These are phyloP conservation scores for Zaprionus kolodkinae DNA, from an alignment of 1,140 invertebrate genomes.

Conservation along the genomic window DNA sequence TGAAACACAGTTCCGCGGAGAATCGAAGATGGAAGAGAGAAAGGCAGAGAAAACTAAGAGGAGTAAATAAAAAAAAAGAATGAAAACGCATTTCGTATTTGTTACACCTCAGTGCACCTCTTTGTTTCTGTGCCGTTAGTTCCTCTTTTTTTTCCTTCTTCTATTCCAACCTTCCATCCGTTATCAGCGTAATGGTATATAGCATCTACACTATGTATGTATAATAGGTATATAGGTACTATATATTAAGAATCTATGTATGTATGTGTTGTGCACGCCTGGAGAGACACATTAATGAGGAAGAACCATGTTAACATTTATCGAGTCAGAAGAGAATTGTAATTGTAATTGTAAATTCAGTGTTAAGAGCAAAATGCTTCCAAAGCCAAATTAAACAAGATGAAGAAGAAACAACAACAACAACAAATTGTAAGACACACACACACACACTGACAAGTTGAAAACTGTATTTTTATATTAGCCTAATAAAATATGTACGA, in stretches of 20 bases:
- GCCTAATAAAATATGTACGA: slow-evolving; percentile 60
- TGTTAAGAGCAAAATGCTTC: slow-evolving; percentile 58
- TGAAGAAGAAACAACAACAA: background rate
- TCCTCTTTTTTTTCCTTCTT: background rate
- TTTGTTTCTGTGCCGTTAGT: slow-evolving; percentile 3
- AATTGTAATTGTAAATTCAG: slow-evolving; percentile 44
- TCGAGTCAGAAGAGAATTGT: slow-evolving; percentile 39
- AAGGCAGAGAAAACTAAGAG: background rate
- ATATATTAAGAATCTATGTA: slow-evolving; percentile 20
- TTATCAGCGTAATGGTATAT: slow-evolving; percentile 23
- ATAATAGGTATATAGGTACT: slow-evolving; percentile 15
- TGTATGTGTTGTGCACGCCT: background rate
- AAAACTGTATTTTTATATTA: slow-evolving; percentile 81
- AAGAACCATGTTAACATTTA: slow-evolving; percentile 52
- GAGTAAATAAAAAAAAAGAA: slow-evolving; percentile 5
- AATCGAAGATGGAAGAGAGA: background rate
- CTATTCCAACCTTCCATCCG: slow-evolving; percentile 22
- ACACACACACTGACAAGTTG: slow-evolving; percentile 36
- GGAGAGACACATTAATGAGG: background rate
- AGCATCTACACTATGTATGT: background rate
- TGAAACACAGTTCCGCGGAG: slow-evolving; percentile 28
- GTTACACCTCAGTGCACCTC: slow-evolving; percentile 37
- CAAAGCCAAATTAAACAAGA: slow-evolving; percentile 52
- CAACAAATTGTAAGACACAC: slow-evolving; percentile 23
- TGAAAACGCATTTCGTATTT: slow-evolving; percentile 37